Conservation (phyloP, 1,140 invertebrate species). For the Drosophila neocordata region DNA sequence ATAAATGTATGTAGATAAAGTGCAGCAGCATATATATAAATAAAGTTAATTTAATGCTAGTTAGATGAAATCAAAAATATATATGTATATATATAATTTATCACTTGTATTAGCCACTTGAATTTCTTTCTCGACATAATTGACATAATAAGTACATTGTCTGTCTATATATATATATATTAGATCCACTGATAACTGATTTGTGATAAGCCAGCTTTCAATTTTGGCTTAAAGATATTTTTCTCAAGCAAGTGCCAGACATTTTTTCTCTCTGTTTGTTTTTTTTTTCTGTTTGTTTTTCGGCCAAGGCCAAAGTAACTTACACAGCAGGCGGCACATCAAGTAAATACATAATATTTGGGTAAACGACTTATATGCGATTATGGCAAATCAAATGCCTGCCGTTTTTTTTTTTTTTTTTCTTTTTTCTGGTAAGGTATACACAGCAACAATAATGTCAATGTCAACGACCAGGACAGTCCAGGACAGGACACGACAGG, state of each 20-base stretch:
- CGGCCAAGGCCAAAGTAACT: constrained; percentile 23
- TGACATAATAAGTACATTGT: too few species aligned
- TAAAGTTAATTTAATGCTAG: neutral
- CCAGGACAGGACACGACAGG: too few species aligned
- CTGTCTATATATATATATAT: too few species aligned
- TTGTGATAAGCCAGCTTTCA: constrained; percentile 17
- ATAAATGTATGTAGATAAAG: constrained; percentile 28
- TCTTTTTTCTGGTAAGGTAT: constrained; percentile 35
- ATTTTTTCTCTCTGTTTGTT: neutral
- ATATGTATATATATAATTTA: constrained; percentile 3
- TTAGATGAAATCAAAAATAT: neutral
- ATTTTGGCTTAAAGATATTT: constrained; percentile 16
- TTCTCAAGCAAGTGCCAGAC: neutral
- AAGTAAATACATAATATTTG: constrained; percentile 69
- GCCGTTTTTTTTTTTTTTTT: neutral
- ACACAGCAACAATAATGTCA: constrained; percentile 49
- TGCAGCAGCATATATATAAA: constrained; percentile 10
- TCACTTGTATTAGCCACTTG: constrained; percentile 2
- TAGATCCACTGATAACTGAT: constrained; percentile 12
- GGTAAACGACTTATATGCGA: constrained; percentile 76
- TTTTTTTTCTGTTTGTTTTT: constrained; percentile 4
- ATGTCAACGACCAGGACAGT: constrained; percentile 50
- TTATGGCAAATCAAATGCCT: constrained; percentile 76
- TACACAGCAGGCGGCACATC: constrained; percentile 53
- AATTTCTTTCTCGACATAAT: too few species aligned